Conservation (phyloP, 2,113 vertebrate species). For the Cariama cristata region DNA sequence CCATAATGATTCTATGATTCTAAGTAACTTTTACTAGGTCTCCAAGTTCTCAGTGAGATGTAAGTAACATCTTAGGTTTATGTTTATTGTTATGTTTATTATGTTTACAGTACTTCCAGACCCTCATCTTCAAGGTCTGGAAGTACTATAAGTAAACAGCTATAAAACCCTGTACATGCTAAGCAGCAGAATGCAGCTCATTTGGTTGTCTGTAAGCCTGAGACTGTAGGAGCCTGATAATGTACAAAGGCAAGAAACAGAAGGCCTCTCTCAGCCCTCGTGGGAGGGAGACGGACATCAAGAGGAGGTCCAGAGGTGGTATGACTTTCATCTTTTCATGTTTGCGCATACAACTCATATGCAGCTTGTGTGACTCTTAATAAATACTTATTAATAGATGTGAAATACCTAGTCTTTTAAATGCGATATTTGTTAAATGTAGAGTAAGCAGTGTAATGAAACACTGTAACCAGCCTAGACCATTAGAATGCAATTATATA, state of each 20-base stretch:
- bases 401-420: not conserved
- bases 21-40: not conserved
- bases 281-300: not conserved
- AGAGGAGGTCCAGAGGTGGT: not conserved
- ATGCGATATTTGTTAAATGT: not conserved
- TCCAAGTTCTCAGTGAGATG: not conserved
- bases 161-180: not conserved
- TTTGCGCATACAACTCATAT: not conserved
- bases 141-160: not conserved
- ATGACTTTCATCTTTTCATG: not conserved
- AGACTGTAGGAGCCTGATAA: fast-evolving
- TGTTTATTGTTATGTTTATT: not conserved
- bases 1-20: no score
- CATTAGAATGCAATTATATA: not conserved
- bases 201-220: not conserved
- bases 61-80: not conserved
- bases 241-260: not conserved
- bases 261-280: not conserved
- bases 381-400: not conserved
- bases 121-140: not conserved
- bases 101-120: not conserved
- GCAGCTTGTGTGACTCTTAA: not conserved
- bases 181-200: not conserved
- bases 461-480: not conserved
- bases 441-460: not conserved